A percentile compares a stretch with the other conserved stretches of the same genome.
These are phyloP conservation scores for Megaceryle alcyon DNA, from an alignment of 2,797 vertebrate genomes.

Conservation along the genomic window DNA sequence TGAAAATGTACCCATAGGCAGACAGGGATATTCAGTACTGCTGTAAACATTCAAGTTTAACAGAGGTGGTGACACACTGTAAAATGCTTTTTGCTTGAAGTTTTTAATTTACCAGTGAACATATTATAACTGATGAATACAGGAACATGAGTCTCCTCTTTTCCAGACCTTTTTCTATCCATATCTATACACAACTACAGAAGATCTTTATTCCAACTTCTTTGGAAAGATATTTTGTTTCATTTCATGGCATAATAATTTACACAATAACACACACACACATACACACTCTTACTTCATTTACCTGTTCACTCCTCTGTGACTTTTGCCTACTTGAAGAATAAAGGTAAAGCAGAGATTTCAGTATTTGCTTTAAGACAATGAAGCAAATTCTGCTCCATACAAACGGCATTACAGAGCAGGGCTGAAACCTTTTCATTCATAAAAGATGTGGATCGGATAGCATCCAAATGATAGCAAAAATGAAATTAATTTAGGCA, in stretches of 20 bases:
- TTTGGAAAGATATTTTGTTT: neutral
- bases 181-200: neutral
- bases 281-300: neutral
- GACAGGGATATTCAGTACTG: neutral
- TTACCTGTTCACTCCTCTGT: neutral
- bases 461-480: neutral
- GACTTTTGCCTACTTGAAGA: neutral
- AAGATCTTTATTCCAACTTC: neutral
- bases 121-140: neutral
- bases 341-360: neutral
- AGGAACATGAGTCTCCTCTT: neutral
- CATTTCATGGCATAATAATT: neutral
- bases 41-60: neutral
- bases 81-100: neutral
- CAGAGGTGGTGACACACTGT: neutral
- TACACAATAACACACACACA: neutral
- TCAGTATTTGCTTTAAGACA: neutral
- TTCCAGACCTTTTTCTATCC: neutral
- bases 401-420: neutral
- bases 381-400: neutral
- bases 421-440: neutral
- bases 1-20: neutral
- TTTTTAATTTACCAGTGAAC: neutral
- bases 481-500: constrained; percentile 24
- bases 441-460: neutral